Evolutionary conservation across 2,888 invertebrate genomes (phyloP), one percentile per base, ranked within the genome.

Genomic region (Boloria selene): DNA sequence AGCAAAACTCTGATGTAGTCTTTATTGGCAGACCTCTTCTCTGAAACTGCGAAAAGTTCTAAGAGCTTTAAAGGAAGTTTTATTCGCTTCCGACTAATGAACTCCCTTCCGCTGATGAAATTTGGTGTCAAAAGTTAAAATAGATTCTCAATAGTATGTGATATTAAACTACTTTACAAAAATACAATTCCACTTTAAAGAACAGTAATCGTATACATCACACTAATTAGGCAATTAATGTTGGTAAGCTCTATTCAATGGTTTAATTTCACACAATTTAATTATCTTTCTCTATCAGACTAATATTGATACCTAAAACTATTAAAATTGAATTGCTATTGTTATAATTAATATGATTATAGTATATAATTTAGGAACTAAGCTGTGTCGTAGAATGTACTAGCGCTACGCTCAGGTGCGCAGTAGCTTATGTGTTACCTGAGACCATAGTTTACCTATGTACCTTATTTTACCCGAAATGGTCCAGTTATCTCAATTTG

Each of bases 151-250:
- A 31, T n/a, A 22, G 14, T n/a, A 14, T 56, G n/a, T 5, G 18
- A 44, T n/a, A 18, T 26, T 10, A 31, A 16, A 26, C n/a, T n/a
- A n/a, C n/a, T n/a, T n/a, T n/a, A n/a, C n/a, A n/a, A n/a, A n/a
- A n/a, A n/a, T n/a, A n/a, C n/a, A n/a, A n/a, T 38, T 38, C 31
- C 10, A 38, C 10, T 38, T 31, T 38, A 38, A 7, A 38, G 66
- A 75, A 75, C 79, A 83, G 83, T 77, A 80, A 74, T 77, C 72
- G 77, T 75, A 82, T 82, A 82, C 83, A 83, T 81, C 82, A 84
- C 85, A 83, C 76, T 79, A 81, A 84, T 81, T 79, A 79, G 76
- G 82, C 85, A 75, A 85, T 86, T 86, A 86, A 86, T 86, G 86
- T 85, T 77, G 83, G 77, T 73, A 75, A 76, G 76, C 80, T 72